phyloP scores from a whole-genome alignment of 2,113 vertebrate species.

The Ammodytes dubius region DNA sequence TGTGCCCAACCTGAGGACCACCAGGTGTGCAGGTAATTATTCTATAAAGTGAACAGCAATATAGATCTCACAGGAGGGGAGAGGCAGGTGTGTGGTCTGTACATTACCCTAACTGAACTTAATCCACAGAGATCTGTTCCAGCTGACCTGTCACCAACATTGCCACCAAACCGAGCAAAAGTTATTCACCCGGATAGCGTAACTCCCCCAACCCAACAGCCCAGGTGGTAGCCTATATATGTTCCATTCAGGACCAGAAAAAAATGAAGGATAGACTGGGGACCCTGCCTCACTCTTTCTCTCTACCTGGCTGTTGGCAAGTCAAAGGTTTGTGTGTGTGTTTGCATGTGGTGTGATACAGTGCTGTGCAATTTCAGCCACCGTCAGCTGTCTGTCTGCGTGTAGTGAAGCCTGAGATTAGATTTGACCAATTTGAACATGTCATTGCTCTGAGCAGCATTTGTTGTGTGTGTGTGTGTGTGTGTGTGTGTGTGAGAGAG shows the following conservation, averaged over 20 bases:
- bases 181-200: constrained; percentile 19
- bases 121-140: constrained; percentile 24
- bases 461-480: not conserved
- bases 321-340: not conserved
- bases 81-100: constrained; percentile 44
- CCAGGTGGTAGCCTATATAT: constrained; percentile 12
- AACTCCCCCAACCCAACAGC: not conserved
- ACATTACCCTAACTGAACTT: constrained; percentile 29
- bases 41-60: not conserved
- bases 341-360: not conserved
- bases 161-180: constrained; percentile 40
- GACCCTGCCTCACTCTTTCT: constrained; percentile 3
- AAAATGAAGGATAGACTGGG: not conserved
- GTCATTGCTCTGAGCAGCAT: constrained; percentile 40
- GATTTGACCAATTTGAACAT: constrained; percentile 59
- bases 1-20: constrained; percentile 21
- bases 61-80: constrained; percentile 26
- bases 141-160: constrained; percentile 42
- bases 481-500: not conserved
- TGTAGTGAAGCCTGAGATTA: constrained; percentile 58
- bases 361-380: constrained; percentile 26
- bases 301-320: not conserved
- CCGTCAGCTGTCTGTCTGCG: constrained; percentile 48
- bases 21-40: constrained; percentile 11
- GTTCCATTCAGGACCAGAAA: constrained; percentile 6